Evolutionary conservation across 2,797 vertebrate species (phyloP), one percentile per base, ranked within the genome.

Genomic region (Synanceia verrucosa): DNA sequence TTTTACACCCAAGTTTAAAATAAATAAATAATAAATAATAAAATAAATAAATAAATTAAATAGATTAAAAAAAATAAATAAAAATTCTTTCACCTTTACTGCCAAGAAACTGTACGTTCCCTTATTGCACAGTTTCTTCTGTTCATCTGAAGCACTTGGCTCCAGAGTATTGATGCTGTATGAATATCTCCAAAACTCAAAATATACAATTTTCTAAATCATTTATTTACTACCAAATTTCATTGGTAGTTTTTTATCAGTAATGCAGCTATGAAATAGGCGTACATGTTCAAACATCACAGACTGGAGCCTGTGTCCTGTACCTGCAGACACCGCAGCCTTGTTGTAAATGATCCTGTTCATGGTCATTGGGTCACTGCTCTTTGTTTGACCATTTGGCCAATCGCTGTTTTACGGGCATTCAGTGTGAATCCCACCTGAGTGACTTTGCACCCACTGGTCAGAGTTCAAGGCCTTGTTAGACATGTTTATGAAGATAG

Each of bases 401-500:
- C 73, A 78, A 51, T 76, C 7, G 10, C 55, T 37, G 43, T 55
- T 28, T 33, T 33, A 4, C 33, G 48, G 23, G 51, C 47, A 41
- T 39, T 16, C 37, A 41, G 28, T 48, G 28, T 46, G 61, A 76
- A 69, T 70, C 76, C 68, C 69, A 78, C 63, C 78, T 70, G 51
- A 53, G 62, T 81, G 79, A 87, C 84, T 80, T 73, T 74, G 66
- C 63, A 41, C 53, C 43, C 2, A 1, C 31, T 1, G 53, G 84
- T 86, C 79, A 83, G 69, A 87, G 85, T 82, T 92, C 82, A 83
- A 70, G 78, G 88, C 78, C 64, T 88, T 62, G 77, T 80, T 57
- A 46, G 73, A 66, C 55, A 79, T 89, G 73, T 88, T 90, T 85
- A 85, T 86, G 84, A 84, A 84, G 78, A 73, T 61, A 82, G 72